Conservation (phyloP, 1,140 invertebrate species). For the Tetramorium alpestre region DNA sequence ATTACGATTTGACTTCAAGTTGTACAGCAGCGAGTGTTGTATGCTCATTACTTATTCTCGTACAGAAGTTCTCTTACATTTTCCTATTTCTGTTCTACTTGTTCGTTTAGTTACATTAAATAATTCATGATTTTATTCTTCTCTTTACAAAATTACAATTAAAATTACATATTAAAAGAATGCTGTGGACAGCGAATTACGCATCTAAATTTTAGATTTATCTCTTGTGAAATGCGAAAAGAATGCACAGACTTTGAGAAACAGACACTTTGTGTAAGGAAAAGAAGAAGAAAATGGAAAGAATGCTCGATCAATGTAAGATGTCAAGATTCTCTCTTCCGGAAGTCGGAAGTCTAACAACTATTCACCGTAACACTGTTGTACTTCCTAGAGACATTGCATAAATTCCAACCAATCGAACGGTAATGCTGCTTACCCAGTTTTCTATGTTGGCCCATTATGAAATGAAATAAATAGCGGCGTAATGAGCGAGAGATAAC, state of each 20-base stretch:
- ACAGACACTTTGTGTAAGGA: neutral
- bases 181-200: neutral
- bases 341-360: conserved; percentile 21
- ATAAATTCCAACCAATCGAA: conserved; percentile 52
- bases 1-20: conserved; percentile 13
- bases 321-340: conserved; percentile 25
- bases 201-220: neutral
- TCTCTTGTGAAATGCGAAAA: neutral
- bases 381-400: conserved; percentile 34
- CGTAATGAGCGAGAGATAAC: conserved; percentile 8
- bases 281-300: conserved; percentile 5
- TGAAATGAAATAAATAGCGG: conserved; percentile 7
- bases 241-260: neutral
- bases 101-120: neutral
- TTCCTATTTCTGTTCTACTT: conserved; percentile 1
- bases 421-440: neutral
- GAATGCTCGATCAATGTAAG: conserved; percentile 52
- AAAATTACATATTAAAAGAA: conserved; percentile 7
- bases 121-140: neutral
- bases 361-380: conserved; percentile 1
- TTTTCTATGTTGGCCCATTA: neutral
- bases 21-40: neutral
- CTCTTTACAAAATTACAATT: neutral
- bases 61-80: neutral
- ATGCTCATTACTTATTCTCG: neutral